These are phyloP conservation scores for Sebastes oblongus DNA, from an alignment of 2,797 vertebrate genomes.

Conservation along the genomic window DNA sequence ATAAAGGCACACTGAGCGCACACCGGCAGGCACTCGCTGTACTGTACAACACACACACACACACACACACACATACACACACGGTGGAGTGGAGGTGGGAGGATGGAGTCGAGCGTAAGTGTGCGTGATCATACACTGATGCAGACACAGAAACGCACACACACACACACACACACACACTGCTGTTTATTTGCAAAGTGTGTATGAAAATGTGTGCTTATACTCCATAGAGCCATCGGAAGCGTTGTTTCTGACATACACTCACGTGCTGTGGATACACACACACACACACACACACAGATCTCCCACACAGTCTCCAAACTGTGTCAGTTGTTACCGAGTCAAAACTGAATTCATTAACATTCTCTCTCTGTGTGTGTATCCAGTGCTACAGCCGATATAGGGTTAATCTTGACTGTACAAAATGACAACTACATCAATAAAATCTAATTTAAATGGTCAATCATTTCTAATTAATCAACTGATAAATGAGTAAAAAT, in stretches of 20 bases:
- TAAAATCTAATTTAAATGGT: not conserved
- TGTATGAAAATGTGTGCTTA: slow-evolving; percentile 64
- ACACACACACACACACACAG: slow-evolving; percentile 22
- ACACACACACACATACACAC: slow-evolving; percentile 16
- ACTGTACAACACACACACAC: slow-evolving; percentile 54
- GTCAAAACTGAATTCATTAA: slow-evolving; percentile 70
- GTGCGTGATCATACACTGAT: slow-evolving; percentile 39
- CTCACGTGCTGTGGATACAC: slow-evolving; percentile 34
- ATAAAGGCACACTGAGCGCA: slow-evolving; percentile 84
- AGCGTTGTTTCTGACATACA: slow-evolving; percentile 47
- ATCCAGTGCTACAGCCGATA: not conserved
- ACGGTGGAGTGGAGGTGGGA: slow-evolving; percentile 53
- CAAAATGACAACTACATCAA: not conserved
- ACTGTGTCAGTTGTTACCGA: slow-evolving; percentile 67
- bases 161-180: slow-evolving; percentile 4
- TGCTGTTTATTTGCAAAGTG: slow-evolving; percentile 69
- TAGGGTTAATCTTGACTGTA: not conserved
- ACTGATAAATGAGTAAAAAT: not conserved
- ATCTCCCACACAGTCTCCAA: slow-evolving; percentile 66
- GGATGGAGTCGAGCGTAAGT: slow-evolving; percentile 48
- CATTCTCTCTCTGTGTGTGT: slow-evolving; percentile 8
- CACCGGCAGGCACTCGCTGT: slow-evolving; percentile 54
- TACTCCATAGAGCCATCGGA: slow-evolving; percentile 40
- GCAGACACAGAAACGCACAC: slow-evolving; percentile 15
- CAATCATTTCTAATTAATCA: not conserved